Percentiles rank a stretch among this genome's conserved stretches.
phyloP scores from a whole-genome alignment of 1,140 invertebrate species.

The Caerostris extrusa region DNA sequence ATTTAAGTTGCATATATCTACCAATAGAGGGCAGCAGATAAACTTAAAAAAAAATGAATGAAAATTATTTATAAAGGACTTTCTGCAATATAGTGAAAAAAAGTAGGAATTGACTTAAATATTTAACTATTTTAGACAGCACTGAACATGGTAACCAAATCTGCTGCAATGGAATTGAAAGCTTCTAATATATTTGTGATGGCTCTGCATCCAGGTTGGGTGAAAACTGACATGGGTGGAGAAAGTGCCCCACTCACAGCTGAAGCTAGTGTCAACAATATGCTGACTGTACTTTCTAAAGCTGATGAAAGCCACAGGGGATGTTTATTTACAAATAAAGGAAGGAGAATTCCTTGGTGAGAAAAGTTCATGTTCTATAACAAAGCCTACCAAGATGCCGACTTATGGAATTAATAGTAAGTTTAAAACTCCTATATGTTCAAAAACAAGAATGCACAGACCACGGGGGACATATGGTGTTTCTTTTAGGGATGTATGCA shows the following conservation, averaged over 20 bases:
- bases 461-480: too few relatives aligned
- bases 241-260: constrained; percentile 49
- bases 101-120: too few relatives aligned
- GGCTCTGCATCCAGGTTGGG: constrained; percentile 93
- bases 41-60: too few relatives aligned
- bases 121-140: constrained; percentile 55
- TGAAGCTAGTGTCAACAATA: constrained; percentile 64
- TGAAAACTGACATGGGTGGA: constrained; percentile 92
- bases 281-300: constrained; percentile 63
- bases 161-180: constrained; percentile 54
- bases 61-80: too few relatives aligned
- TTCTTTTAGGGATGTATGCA: too few relatives aligned
- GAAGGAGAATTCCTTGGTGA: constrained; percentile 63
- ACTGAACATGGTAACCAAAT: constrained; percentile 63
- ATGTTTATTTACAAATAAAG: constrained; percentile 55
- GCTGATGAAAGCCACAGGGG: constrained; percentile 62
- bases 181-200: constrained; percentile 82
- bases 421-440: background rate
- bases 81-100: too few relatives aligned
- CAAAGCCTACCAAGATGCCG: background rate
- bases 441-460: too few relatives aligned
- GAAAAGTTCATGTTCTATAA: background rate
- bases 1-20: too few relatives aligned
- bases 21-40: too few relatives aligned
- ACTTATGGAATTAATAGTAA: background rate